Evolutionary conservation across 35 echinoderm and acorn worm genomes (phyloP).

Genomic region (Heliocidaris tuberculata): DNA sequence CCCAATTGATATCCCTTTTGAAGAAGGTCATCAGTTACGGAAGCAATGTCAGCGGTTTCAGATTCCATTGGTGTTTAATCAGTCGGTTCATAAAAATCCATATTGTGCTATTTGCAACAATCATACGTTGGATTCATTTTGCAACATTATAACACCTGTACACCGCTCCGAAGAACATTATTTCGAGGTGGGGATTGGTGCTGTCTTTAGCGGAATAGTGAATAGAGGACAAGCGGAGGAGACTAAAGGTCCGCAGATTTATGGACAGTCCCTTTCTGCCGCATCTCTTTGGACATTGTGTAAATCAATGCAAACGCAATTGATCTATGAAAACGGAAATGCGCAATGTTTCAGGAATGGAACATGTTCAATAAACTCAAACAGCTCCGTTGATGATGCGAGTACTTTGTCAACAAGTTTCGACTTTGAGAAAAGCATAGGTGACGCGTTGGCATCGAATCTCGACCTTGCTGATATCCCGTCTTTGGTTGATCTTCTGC

Average conservation of each 20-base stretch:
- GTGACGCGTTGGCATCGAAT: background rate
- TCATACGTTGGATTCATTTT: background rate
- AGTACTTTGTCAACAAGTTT: background rate
- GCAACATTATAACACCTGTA: background rate
- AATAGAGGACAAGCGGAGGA: background rate
- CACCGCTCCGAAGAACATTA: background rate
- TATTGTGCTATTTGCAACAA: background rate
- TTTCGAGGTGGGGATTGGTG: background rate
- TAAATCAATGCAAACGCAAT: background rate
- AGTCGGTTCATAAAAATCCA: background rate
- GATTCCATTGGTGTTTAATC: background rate
- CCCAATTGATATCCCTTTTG: background rate
- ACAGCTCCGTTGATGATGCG: background rate
- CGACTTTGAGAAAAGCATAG: background rate
- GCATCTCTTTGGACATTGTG: background rate
- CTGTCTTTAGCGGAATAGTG: conserved; percentile 3
- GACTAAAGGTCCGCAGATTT: background rate
- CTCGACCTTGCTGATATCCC: background rate
- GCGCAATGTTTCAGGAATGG: background rate
- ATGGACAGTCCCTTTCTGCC: background rate
- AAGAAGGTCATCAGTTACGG: background rate
- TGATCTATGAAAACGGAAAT: background rate
- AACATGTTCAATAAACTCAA: background rate
- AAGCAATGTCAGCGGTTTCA: background rate
- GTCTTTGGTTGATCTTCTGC: background rate